Conservation (phyloP, 2,797 vertebrate genomes). For the Alectoris magna region DNA sequence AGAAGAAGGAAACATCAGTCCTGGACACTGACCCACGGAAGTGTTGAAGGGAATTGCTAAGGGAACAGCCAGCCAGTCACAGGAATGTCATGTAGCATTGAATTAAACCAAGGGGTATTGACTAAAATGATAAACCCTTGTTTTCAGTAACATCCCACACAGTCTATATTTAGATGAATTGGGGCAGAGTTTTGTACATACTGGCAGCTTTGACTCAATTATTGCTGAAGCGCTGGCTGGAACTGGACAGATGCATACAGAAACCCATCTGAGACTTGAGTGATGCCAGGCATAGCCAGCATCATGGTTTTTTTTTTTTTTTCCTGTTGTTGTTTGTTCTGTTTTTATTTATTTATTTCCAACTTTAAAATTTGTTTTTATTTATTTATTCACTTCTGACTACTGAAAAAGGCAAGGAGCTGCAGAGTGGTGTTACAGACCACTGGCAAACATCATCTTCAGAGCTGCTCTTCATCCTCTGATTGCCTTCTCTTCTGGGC, state of each 20-base stretch:
- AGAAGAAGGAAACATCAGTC: not conserved
- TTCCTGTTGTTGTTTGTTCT: not conserved
- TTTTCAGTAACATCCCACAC: not conserved
- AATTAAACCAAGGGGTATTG: not conserved
- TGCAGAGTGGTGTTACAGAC: not conserved
- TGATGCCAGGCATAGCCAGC: not conserved
- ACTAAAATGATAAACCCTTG: not conserved
- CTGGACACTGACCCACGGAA: not conserved
- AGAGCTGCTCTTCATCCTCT: not conserved
- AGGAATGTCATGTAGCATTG: not conserved
- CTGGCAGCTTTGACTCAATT: not conserved
- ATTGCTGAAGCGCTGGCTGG: not conserved
- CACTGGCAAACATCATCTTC: not conserved
- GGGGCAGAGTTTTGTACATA: not conserved
- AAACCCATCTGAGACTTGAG: not conserved
- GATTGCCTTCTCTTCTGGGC: not conserved
- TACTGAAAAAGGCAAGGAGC: not conserved
- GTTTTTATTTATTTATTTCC: not conserved
- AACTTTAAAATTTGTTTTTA: not conserved
- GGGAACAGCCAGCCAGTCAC: not conserved
- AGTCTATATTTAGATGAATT: not conserved
- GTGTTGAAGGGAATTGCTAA: not conserved
- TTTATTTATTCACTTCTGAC: not conserved
- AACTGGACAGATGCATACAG: not conserved
- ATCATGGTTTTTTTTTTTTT: not conserved